These are phyloP conservation scores for Camponotus floridanus DNA, from an alignment of 1,140 invertebrate genomes.

Conservation along the genomic window DNA sequence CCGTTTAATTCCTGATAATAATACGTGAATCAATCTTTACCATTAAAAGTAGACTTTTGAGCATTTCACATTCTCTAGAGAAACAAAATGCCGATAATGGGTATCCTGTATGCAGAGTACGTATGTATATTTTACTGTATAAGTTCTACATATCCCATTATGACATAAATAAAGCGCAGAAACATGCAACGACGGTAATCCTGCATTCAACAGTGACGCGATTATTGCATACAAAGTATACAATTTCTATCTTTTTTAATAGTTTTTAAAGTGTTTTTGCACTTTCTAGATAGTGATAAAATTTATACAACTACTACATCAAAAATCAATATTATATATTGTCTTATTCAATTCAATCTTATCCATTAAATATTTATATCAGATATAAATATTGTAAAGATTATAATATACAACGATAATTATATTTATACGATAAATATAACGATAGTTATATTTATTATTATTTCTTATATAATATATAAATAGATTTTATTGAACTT, in stretches of 20 bases:
- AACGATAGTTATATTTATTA: neutral
- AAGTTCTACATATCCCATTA: constrained; percentile 10
- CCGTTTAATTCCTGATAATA: neutral
- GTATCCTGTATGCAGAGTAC: constrained; percentile 3
- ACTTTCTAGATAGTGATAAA: neutral
- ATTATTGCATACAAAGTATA: constrained; percentile 12
- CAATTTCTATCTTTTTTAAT: neutral
- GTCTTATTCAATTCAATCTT: neutral
- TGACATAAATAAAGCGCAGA: constrained; percentile 6
- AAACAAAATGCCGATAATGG: constrained; percentile 16
- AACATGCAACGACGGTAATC: neutral
- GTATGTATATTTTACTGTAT: constrained; percentile 1
- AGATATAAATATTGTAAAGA: neutral
- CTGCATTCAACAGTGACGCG: neutral
- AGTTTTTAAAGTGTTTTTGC: no score
- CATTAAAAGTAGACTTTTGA: neutral
- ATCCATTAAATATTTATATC: neutral
- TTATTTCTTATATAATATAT: neutral
- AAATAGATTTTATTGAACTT: neutral
- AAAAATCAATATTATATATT: neutral
- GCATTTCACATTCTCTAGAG: neutral
- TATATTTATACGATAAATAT: neutral
- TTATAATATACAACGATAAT: neutral
- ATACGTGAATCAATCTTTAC: neutral
- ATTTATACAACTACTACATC: neutral